Evolutionary conservation across 2,888 invertebrate species (phyloP), one percentile per base, ranked within the genome.

Genomic region (Lasioglossum vierecki): DNA sequence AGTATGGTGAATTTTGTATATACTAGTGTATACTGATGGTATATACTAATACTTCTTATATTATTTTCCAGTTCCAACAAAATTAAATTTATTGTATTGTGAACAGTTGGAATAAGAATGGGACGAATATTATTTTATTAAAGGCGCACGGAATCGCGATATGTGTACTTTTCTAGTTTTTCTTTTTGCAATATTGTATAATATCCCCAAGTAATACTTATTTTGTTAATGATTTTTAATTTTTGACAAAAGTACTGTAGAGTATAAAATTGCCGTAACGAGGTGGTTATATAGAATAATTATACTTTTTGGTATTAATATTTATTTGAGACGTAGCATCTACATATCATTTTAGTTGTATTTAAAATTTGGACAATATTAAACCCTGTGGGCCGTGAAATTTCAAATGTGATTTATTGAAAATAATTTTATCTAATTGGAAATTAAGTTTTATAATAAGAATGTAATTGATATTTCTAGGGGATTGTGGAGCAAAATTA

Each of bases 371-470:
- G 81, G 44, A 83, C 76, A 68, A 76, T 71, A 57, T 72, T 41
- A 41, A 49, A 74, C 70, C 63, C 57, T 53, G 13, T 77, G 76
- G 71, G 80, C 76, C 76, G 74, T 63, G 35, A 57, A 78, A 83
- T n/a, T 77, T 83, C 63, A 70, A 79, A 86, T 86, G 86, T 87
- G 85, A 85, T 87, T 86, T 85, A 75, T 83, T 85, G 80, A 81
- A 85, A 91, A 88, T 87, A 88, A 83, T 88, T 90, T 82, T 87
- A 84, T 57, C 78, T 82, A 89, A 88, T 91, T 88, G 88, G 91
- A 90, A 90, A 89, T 91, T 89, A 86, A 88, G 91, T 91, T 91
- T 87, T 86, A 89, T 79, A 80, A 72, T 90, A 60, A 89, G 85
- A 91, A 89, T 83, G 79, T 79, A 76, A 91, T 89, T 86, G 78